Evolutionary conservation across 2,888 invertebrate species (phyloP).

Genomic region (Caenorhabditis uteleia): DNA sequence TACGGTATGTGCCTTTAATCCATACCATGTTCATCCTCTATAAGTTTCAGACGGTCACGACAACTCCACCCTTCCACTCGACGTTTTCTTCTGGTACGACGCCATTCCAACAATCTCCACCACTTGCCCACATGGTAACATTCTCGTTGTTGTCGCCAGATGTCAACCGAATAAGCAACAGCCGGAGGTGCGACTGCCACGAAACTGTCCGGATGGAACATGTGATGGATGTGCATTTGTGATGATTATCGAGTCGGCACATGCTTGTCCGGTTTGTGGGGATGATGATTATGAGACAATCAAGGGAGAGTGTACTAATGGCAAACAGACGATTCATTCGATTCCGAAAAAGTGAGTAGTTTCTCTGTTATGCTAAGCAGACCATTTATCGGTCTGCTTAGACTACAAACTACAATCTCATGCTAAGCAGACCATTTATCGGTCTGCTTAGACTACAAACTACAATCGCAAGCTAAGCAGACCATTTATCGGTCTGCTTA

Average conservation of each 20-base stretch:
- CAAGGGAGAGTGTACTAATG: constrained; percentile 74
- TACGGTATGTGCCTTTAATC: constrained; percentile 52
- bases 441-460: too few relatives aligned
- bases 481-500: too few relatives aligned
- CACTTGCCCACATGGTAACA: constrained; percentile 73
- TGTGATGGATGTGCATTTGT: constrained; percentile 76
- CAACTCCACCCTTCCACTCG: constrained; percentile 52
- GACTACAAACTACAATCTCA: too few relatives aligned
- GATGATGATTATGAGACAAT: constrained; percentile 72
- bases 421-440: too few relatives aligned
- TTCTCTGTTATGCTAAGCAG: neutral
- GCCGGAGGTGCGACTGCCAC: constrained; percentile 54
- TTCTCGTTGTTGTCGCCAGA: constrained; percentile 74
- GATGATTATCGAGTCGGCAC: constrained; percentile 60
- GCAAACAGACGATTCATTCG: constrained; percentile 74
- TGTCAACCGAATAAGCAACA: constrained; percentile 71
- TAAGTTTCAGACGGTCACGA: constrained; percentile 34
- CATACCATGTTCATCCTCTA: neutral
- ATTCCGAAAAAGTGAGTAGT: constrained; percentile 70
- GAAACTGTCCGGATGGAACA: constrained; percentile 72
- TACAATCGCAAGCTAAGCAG: too few relatives aligned
- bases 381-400: too few relatives aligned
- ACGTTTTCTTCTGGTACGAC: constrained; percentile 65
- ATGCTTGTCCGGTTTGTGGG: constrained; percentile 74
- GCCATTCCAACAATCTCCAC: constrained; percentile 50